Conservation (phyloP, 2,888 invertebrate species). For the Sinohyriopsis cumingii region DNA sequence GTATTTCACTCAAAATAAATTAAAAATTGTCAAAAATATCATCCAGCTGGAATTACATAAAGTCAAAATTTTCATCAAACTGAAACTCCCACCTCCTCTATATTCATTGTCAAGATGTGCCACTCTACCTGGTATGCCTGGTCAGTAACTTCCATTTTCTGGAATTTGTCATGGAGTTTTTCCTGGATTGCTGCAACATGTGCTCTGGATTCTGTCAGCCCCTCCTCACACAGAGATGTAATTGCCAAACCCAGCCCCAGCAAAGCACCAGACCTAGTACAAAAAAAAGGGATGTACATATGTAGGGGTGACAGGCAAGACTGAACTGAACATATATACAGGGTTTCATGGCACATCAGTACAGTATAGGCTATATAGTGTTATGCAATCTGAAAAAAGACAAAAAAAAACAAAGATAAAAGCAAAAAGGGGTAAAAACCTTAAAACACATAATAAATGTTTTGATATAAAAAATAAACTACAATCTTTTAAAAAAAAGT, state of each 20-base stretch:
- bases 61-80: too few species aligned
- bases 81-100: too few species aligned
- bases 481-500: too few species aligned
- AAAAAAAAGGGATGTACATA: slow-evolving; percentile 1
- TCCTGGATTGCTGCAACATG: slow-evolving; percentile 49
- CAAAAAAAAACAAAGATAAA: too few species aligned
- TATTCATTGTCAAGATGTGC: slow-evolving; percentile 5
- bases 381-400: too few species aligned
- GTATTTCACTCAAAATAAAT: background rate
- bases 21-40: too few species aligned
- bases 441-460: too few species aligned
- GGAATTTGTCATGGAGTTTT: slow-evolving; percentile 39
- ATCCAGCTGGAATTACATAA: too few species aligned
- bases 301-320: background rate
- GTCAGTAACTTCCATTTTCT: slow-evolving; percentile 27
- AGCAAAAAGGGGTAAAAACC: too few species aligned
- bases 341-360: too few species aligned
- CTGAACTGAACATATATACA: background rate
- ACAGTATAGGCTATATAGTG: too few species aligned
- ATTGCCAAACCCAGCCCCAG: slow-evolving; percentile 59
- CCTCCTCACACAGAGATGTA: slow-evolving; percentile 57
- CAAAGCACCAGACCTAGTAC: slow-evolving; percentile 52
- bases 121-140: slow-evolving; percentile 38
- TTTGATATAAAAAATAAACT: too few species aligned
- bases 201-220: slow-evolving; percentile 58